phyloP scores from a whole-genome alignment of 2,113 vertebrate genomes.

The Bettongia penicillata region DNA sequence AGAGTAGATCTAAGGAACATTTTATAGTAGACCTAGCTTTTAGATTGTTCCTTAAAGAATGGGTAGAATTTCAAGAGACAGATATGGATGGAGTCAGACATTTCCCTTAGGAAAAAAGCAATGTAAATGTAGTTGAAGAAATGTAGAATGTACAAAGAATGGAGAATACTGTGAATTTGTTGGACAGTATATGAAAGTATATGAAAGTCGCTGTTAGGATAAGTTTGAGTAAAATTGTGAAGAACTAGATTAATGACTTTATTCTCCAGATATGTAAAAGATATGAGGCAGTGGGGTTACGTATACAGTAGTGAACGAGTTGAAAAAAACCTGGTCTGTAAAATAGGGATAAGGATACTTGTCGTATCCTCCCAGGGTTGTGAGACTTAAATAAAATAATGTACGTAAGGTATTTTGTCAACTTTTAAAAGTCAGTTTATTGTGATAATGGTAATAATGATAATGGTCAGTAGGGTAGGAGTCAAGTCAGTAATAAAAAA shows the following conservation, averaged over 20 bases:
- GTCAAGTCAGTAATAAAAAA: too few species aligned
- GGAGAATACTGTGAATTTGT: not conserved
- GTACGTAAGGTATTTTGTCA: too few species aligned
- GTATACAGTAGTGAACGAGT: not conserved
- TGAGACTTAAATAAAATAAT: too few species aligned
- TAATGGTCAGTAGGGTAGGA: too few species aligned
- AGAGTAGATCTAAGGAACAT: not conserved
- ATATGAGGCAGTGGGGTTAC: not conserved
- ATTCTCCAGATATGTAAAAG: not conserved
- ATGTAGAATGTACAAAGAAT: not conserved
- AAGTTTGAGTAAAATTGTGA: not conserved
- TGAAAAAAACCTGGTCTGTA: not conserved
- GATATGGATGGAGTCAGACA: not conserved
- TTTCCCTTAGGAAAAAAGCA: not conserved
- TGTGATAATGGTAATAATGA: too few species aligned
- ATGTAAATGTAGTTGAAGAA: not conserved
- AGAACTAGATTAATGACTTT: not conserved
- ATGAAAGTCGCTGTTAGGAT: not conserved
- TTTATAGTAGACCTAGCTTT: not conserved
- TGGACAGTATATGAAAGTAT: not conserved
- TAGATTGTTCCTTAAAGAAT: not conserved
- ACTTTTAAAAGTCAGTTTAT: too few species aligned
- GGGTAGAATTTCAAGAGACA: not conserved
- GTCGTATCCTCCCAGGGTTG: too few species aligned
- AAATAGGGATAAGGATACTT: not conserved